These are phyloP conservation scores for Sebastes iracundus DNA, from an alignment of 2,797 vertebrate species.

Conservation along the genomic window DNA sequence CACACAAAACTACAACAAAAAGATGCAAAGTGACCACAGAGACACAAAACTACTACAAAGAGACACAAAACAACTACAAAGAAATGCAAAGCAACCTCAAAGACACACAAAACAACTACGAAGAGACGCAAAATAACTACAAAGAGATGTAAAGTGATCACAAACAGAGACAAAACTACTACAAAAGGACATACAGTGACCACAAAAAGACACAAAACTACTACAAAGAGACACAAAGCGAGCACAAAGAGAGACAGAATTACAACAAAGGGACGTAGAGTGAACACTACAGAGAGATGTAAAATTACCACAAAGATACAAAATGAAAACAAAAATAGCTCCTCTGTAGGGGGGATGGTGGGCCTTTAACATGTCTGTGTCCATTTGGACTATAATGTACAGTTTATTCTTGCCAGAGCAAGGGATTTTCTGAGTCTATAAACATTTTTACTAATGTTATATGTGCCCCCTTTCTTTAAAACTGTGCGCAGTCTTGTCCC, in stretches of 20 bases:
- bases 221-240: not conserved
- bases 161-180: too few relatives aligned
- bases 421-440: not conserved
- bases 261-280: not conserved
- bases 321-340: not conserved
- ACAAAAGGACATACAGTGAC: too few relatives aligned
- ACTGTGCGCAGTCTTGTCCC: not conserved
- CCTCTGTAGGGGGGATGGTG: not conserved
- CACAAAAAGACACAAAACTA: not conserved
- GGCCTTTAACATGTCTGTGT: not conserved
- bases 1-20: too few relatives aligned
- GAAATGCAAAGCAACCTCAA: too few relatives aligned
- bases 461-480: not conserved
- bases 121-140: too few relatives aligned
- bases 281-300: not conserved
- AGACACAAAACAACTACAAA: too few relatives aligned
- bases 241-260: not conserved
- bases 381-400: not conserved
- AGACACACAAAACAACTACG: too few relatives aligned
- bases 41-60: too few relatives aligned
- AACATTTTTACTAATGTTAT: not conserved
- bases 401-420: not conserved
- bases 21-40: too few relatives aligned
- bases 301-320: not conserved
- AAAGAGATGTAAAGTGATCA: too few relatives aligned